phyloP scores from a whole-genome alignment of 2,797 vertebrate genomes.

The Dermochelys coriacea region DNA sequence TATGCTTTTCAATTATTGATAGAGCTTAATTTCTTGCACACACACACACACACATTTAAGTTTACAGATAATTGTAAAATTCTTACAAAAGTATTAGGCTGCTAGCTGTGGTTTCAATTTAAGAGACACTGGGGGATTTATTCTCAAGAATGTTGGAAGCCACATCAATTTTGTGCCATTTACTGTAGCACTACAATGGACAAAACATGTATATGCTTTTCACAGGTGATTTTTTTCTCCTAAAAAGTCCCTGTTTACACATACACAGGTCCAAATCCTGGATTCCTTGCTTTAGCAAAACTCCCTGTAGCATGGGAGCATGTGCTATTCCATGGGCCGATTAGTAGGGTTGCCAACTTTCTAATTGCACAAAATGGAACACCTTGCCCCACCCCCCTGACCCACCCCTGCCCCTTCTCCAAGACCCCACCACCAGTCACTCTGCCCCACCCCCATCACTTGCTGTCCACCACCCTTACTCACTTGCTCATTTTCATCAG shows the following conservation, averaged over 20 bases:
- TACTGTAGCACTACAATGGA: background rate
- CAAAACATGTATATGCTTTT: background rate
- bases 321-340: too few relatives aligned
- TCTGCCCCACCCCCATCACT: too few relatives aligned
- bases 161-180: background rate
- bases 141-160: background rate
- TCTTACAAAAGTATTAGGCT: background rate
- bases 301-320: background rate
- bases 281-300: background rate
- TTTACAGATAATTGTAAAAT: background rate
- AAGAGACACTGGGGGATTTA: background rate
- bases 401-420: too few relatives aligned
- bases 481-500: too few relatives aligned
- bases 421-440: too few relatives aligned
- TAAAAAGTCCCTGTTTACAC: background rate
- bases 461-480: too few relatives aligned
- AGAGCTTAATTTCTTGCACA: background rate
- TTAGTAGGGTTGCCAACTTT: too few relatives aligned
- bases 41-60: too few relatives aligned
- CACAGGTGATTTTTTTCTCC: background rate
- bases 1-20: background rate
- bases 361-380: too few relatives aligned
- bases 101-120: background rate
- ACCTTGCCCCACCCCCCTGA: too few relatives aligned
- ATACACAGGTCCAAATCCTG: background rate